Base-by-base conservation (phyloP, 2,797 vertebrate genomes). In the Avahi laniger region DNA sequence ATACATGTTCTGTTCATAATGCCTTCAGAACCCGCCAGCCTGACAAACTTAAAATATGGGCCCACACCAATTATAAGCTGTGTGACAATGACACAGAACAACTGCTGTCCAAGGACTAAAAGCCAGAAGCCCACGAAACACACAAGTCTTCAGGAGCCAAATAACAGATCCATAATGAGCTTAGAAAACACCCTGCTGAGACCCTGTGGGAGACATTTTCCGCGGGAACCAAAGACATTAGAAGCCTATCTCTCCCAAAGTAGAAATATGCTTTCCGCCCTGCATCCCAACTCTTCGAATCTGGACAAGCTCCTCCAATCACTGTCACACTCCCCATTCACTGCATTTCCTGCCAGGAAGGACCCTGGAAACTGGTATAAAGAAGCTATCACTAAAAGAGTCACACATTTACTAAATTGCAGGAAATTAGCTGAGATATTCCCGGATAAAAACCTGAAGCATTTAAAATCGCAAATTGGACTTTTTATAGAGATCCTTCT, bases 101-200 rank as follows among this genome's bases (percentile, higher is more conserved):
- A 96, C 8, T 33, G 54, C 18, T 94, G 72, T 94, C 72, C 82
- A 67, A 95, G 52, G 72, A 57, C 20, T 69, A 72, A 70, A 92
- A 96, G 80, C 15, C 92, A 95, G 57, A 83, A 81, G 52, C 88
- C 22, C 48, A 8, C 2, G 38, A 94, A 97, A 54, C 94, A 78
- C 30, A 95, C 70, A 73, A 96, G 69, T 2, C 8, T 89, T 81
- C 22, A 75, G 26, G 48, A 75, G 48, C 43, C 73, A 94, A 96
- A 87, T 33, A 96, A 93, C 12, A 46, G 67, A 35, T 4, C 18
- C 73, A 52, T 22, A 98, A 96, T 59, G 65, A 97, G 72, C 92
- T 80, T 79, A 95, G 72, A 73, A 92, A 94, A 96, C 92, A 91
- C 57, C 69, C 82, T 35, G 48, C 50, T 35, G 69, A 89, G 98